Evolutionary conservation across 2,888 invertebrate species (phyloP).

Genomic region (Eupithecia dodoneata): DNA sequence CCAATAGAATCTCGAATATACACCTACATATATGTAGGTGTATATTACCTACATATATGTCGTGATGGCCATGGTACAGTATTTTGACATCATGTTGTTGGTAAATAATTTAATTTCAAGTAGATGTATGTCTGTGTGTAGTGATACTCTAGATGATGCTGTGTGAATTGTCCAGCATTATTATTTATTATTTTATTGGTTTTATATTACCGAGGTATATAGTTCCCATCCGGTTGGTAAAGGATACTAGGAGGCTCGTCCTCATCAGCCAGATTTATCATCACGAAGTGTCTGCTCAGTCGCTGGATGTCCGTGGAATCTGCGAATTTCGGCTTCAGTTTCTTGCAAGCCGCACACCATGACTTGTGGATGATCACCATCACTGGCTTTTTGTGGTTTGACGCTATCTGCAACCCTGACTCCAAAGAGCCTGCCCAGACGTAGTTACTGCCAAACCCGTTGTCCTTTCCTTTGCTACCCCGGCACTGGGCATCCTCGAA

Average conservation of each 20-base stretch:
- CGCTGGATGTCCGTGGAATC: conserved; percentile 81
- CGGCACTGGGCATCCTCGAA: conserved; percentile 63
- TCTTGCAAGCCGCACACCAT: conserved; percentile 87
- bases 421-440: conserved; percentile 78
- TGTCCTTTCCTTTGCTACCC: conserved; percentile 58
- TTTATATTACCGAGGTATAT: conserved; percentile 83
- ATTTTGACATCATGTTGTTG: not conserved
- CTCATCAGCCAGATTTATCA: conserved; percentile 86
- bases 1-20: too few relatives aligned
- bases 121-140: not conserved
- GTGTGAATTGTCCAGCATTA: too few relatives aligned
- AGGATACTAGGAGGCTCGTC: conserved; percentile 78
- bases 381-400: conserved; percentile 81
- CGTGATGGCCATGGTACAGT: not conserved
- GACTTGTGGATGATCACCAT: conserved; percentile 87
- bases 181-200: too few relatives aligned
- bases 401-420: conserved; percentile 71
- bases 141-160: too few relatives aligned
- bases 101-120: not conserved
- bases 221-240: conserved; percentile 86
- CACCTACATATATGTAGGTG: too few relatives aligned
- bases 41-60: too few relatives aligned
- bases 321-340: conserved; percentile 85
- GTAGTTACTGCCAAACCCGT: conserved; percentile 75
- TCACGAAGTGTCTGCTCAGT: conserved; percentile 86